These are phyloP conservation scores for Temnothorax nylanderi DNA, from an alignment of 1,140 invertebrate species.

Conservation along the genomic window DNA sequence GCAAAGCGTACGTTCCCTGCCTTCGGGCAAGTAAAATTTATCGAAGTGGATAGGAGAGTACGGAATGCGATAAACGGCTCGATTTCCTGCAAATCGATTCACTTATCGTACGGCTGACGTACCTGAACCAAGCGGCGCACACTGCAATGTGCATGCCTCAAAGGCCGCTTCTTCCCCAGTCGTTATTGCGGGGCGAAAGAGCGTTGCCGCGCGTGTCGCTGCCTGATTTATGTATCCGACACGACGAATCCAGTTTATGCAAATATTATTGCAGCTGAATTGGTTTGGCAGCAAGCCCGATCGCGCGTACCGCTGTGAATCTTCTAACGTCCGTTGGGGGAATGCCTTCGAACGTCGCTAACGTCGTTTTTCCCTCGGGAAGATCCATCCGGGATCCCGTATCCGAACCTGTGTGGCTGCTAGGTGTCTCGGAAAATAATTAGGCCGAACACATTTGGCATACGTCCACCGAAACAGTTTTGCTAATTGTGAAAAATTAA, in stretches of 20 bases:
- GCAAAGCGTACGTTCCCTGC: neutral
- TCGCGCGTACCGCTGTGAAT: slow-evolving; percentile 76
- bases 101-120: slow-evolving; percentile 14
- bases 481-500: slow-evolving; percentile 45
- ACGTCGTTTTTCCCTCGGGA: slow-evolving; percentile 11
- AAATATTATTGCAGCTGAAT: slow-evolving; percentile 83
- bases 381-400: slow-evolving; percentile 25
- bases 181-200: slow-evolving; percentile 26
- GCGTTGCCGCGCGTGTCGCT: slow-evolving; percentile 38
- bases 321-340: slow-evolving; percentile 71
- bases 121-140: slow-evolving; percentile 35
- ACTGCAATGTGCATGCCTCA: neutral
- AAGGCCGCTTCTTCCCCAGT: slow-evolving; percentile 17
- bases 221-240: slow-evolving; percentile 77
- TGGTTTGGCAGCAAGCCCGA: slow-evolving; percentile 80
- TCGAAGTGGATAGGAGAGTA: slow-evolving; percentile 6
- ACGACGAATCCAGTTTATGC: slow-evolving; percentile 80
- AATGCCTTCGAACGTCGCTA: neutral
- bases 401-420: slow-evolving; percentile 6
- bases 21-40: slow-evolving; percentile 25
- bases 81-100: slow-evolving; percentile 44
- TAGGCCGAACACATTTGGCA: slow-evolving; percentile 64
- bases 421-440: slow-evolving; percentile 59
- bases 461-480: slow-evolving; percentile 6
- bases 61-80: slow-evolving; percentile 21